Evolutionary conservation across 2,888 invertebrate genomes (phyloP).

Genomic region (Nemoura dubitans): DNA sequence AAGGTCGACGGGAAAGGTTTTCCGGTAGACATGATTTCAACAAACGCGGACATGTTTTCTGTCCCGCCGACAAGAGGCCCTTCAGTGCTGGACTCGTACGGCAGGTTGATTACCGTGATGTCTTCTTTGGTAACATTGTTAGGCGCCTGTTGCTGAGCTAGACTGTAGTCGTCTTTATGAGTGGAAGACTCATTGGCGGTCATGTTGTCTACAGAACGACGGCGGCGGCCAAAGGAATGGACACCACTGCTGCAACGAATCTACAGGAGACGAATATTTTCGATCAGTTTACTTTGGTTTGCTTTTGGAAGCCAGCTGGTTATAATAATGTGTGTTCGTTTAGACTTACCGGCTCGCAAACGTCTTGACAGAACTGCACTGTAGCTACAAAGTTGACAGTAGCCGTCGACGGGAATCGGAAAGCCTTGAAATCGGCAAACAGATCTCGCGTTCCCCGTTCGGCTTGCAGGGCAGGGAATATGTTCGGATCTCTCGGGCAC

Average conservation of each 20-base stretch:
- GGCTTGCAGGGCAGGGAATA: conserved; percentile 60
- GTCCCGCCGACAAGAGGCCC: not conserved
- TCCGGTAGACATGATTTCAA: not conserved
- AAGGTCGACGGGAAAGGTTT: not conserved
- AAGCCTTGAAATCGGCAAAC: conserved; percentile 61
- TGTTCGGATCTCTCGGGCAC: conserved; percentile 60
- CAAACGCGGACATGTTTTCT: not conserved
- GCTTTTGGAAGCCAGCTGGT: not conserved
- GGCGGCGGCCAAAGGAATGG: conserved; percentile 57
- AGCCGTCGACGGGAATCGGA: conserved; percentile 62
- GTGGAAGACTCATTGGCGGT: conserved; percentile 28
- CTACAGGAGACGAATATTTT: conserved; percentile 52
- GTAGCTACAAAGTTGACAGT: conserved; percentile 62
- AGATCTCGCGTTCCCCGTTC: conserved; percentile 58
- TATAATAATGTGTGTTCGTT: not conserved
- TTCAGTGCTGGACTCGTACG: conserved; percentile 17
- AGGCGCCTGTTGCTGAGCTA: not conserved
- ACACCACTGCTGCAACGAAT: conserved; percentile 57
- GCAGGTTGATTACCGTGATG: conserved; percentile 51
- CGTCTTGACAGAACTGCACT: conserved; percentile 61
- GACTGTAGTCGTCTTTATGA: not conserved
- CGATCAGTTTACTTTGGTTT: not conserved
- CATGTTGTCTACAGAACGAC: conserved; percentile 53
- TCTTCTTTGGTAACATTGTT: conserved; percentile 41
- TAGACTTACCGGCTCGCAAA: conserved; percentile 59